phyloP scores from a whole-genome alignment of 2,888 invertebrate species.

The Caenorhabditis angaria region DNA sequence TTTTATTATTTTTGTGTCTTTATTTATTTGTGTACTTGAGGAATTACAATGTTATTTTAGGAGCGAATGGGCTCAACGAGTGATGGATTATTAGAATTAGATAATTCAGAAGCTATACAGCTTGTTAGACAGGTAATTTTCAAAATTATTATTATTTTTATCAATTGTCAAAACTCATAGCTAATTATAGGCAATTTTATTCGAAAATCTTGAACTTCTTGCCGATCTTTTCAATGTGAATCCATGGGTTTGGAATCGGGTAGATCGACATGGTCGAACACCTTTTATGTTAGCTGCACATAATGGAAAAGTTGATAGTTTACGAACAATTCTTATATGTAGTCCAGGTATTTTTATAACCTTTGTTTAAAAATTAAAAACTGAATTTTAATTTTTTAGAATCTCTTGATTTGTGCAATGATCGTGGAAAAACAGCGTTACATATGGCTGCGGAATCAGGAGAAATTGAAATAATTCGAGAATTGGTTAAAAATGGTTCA shows the following conservation, averaged over 20 bases:
- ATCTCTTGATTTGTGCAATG: slow-evolving; percentile 51
- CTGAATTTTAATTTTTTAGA: slow-evolving; percentile 19
- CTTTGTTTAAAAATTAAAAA: slow-evolving; percentile 2
- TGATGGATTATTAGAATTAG: slow-evolving; percentile 34
- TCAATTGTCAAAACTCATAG: not conserved
- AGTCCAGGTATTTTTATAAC: slow-evolving; percentile 17
- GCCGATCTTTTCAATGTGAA: slow-evolving; percentile 80
- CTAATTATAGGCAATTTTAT: slow-evolving; percentile 79
- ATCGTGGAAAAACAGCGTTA: slow-evolving; percentile 61
- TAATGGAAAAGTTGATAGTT: slow-evolving; percentile 76
- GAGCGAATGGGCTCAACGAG: slow-evolving; percentile 1
- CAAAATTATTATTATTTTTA: not conserved
- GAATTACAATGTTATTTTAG: not conserved
- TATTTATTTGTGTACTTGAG: not conserved
- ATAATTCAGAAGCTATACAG: slow-evolving; percentile 55
- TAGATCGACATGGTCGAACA: slow-evolving; percentile 76
- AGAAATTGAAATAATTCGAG: slow-evolving; percentile 48
- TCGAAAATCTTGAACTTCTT: slow-evolving; percentile 88
- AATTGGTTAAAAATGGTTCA: slow-evolving; percentile 28
- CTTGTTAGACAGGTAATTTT: slow-evolving; percentile 49
- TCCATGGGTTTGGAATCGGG: slow-evolving; percentile 50
- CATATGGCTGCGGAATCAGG: slow-evolving; percentile 67
- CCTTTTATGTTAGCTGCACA: slow-evolving; percentile 84
- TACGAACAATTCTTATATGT: slow-evolving; percentile 72
- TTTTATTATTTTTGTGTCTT: not conserved